Conservation (phyloP, 2,888 invertebrate species). For the Baronia brevicornis region DNA sequence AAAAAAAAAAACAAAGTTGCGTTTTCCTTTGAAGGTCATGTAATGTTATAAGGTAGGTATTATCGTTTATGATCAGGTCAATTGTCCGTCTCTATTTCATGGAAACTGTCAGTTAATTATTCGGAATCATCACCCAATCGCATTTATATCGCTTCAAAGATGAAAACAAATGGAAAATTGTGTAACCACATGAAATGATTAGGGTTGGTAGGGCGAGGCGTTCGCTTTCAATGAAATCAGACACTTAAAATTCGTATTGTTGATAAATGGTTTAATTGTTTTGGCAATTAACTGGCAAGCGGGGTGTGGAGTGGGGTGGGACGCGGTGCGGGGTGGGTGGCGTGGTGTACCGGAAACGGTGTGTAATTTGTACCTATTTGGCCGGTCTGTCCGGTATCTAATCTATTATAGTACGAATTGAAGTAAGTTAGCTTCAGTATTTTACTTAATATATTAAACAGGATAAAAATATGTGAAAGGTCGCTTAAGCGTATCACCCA, state of each 20-base stretch:
- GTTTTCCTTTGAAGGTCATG: no score
- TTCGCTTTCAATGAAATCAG: slow-evolving; percentile 31
- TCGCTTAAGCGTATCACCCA: no score
- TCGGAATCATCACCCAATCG: slow-evolving; percentile 7
- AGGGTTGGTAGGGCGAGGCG: slow-evolving; percentile 28
- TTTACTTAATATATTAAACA: no score
- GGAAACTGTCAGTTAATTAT: background rate
- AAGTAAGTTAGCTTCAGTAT: no score
- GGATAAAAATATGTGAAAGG: no score
- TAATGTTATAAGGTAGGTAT: no score
- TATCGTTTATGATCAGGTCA: no score
- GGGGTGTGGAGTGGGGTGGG: slow-evolving; percentile 12
- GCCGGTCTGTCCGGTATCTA: slow-evolving; percentile 9
- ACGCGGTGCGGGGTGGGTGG: slow-evolving; percentile 15
- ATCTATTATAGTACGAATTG: background rate
- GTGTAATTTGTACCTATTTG: slow-evolving; percentile 21
- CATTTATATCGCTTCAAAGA: slow-evolving; percentile 19
- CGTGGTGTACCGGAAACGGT: slow-evolving; percentile 21
- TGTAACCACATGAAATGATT: slow-evolving; percentile 32
- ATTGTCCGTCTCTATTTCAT: no score
- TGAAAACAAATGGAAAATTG: slow-evolving; percentile 31
- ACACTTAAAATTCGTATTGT: slow-evolving; percentile 41
- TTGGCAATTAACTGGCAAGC: slow-evolving; percentile 53
- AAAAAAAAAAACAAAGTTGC: no score
- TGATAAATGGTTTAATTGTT: slow-evolving; percentile 62